Percentiles rank a stretch among this genome's conserved stretches.
Conservation (phyloP, 2,888 invertebrate species). For the Melieria omissa region DNA sequence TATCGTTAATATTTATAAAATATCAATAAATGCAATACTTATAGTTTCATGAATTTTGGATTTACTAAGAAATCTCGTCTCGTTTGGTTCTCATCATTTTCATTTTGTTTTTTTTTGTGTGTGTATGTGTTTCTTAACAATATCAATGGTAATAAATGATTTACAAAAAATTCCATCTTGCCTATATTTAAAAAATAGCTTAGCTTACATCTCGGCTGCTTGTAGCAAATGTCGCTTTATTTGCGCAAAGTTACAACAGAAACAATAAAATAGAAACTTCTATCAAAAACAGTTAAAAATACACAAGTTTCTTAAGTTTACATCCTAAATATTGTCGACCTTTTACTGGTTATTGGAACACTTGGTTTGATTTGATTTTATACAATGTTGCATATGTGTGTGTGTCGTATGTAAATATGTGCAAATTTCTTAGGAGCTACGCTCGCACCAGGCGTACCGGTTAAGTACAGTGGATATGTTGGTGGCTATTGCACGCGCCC, state of each 20-base stretch:
- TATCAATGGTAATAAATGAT: constrained; percentile 8
- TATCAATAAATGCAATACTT: constrained; percentile 3
- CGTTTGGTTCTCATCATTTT: not conserved
- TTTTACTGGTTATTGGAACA: constrained; percentile 12
- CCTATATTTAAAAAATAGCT: constrained; percentile 2
- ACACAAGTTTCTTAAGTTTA: too few species aligned
- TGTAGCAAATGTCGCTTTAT: too few species aligned
- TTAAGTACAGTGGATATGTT: not conserved
- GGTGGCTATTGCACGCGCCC: not conserved
- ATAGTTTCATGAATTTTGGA: constrained; percentile 12
- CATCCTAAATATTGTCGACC: not conserved
- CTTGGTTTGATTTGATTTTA: constrained; percentile 20
- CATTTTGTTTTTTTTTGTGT: not conserved
- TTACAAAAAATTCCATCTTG: constrained; percentile 5
- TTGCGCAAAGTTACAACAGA: too few species aligned
- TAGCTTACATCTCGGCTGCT: not conserved
- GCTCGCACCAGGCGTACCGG: too few species aligned
- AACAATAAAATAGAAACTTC: too few species aligned
- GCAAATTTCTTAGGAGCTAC: not conserved
- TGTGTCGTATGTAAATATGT: not conserved
- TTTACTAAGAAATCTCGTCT: not conserved
- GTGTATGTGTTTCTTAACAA: not conserved
- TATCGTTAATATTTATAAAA: constrained; percentile 22
- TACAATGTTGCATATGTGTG: too few species aligned
- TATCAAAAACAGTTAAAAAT: too few species aligned